Evolutionary conservation across 2,888 invertebrate species (phyloP).

Genomic region (Luperina testacea): DNA sequence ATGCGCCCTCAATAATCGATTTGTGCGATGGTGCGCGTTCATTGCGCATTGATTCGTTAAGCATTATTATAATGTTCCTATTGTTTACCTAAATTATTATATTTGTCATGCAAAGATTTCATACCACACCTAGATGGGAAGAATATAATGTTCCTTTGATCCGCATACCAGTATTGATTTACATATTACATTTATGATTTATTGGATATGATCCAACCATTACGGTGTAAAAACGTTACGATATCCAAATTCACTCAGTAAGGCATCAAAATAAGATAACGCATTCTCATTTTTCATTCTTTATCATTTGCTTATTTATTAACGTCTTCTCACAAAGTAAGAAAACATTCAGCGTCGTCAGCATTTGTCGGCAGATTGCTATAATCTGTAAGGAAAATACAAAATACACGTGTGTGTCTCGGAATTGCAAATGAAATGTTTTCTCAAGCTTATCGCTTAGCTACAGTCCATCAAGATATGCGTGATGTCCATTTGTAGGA

Average conservation of each 20-base stretch:
- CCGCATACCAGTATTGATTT: neutral
- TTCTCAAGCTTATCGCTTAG: constrained; percentile 78
- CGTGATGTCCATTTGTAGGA: constrained; percentile 72
- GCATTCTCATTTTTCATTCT: too few relatives aligned
- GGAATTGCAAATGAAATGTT: constrained; percentile 78
- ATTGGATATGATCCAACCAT: neutral
- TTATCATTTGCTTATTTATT: constrained; percentile 11
- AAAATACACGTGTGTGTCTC: constrained; percentile 65
- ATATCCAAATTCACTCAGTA: constrained; percentile 5
- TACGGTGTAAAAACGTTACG: neutral
- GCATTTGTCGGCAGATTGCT: constrained; percentile 50
- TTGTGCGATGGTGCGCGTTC: constrained; percentile 36
- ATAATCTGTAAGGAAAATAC: constrained; percentile 60
- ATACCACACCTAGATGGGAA: neutral
- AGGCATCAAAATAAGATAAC: neutral
- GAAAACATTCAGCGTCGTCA: constrained; percentile 30
- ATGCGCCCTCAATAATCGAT: constrained; percentile 22
- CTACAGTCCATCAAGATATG: constrained; percentile 76
- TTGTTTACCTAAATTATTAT: constrained; percentile 16
- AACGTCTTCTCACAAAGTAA: constrained; percentile 4
- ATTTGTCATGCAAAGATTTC: neutral
- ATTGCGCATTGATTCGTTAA: constrained; percentile 33
- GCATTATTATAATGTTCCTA: constrained; percentile 47
- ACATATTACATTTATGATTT: neutral
- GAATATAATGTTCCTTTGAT: neutral